A percentile compares a stretch with the other conserved stretches of the same genome.
Evolutionary conservation across 2,888 invertebrate species (phyloP).

Genomic region (Pilophorus perplexus): DNA sequence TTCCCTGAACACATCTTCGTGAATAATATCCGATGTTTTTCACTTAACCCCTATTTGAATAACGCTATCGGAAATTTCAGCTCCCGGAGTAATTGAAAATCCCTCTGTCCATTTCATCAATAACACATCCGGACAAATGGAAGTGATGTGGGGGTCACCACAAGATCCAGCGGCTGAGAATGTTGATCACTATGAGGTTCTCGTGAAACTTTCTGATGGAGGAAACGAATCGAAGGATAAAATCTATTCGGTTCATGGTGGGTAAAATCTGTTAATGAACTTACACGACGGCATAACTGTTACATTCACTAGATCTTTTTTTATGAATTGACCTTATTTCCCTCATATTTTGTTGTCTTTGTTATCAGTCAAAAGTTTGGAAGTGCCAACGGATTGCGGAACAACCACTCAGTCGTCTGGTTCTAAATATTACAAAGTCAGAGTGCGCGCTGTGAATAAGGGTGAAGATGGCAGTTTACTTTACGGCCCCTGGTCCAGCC

Average conservation of each 20-base stretch:
- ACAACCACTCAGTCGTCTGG: too few species aligned
- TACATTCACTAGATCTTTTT: too few species aligned
- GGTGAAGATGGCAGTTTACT: constrained; percentile 50
- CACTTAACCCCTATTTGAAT: neutral
- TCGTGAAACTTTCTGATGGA: constrained; percentile 26
- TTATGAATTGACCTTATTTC: too few species aligned
- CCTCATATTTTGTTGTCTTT: too few species aligned
- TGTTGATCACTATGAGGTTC: constrained; percentile 61
- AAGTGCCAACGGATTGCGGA: too few species aligned
- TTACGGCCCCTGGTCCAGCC: constrained; percentile 54
- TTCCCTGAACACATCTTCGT: too few species aligned
- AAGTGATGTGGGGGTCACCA: constrained; percentile 59
- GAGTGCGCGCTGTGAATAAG: constrained; percentile 54
- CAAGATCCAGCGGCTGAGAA: constrained; percentile 57
- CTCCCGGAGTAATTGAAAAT: constrained; percentile 50
- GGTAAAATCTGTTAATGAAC: too few species aligned
- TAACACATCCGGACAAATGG: constrained; percentile 54
- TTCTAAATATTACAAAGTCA: constrained; percentile 45
- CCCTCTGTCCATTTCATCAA: constrained; percentile 32
- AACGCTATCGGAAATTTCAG: too few species aligned
- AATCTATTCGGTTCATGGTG: too few species aligned
- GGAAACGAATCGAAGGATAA: too few species aligned
- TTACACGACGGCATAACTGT: too few species aligned
- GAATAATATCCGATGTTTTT: neutral
- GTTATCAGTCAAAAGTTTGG: too few species aligned